Conservation (phyloP, 2,797 vertebrate species). For the Molossus alvarezi region DNA sequence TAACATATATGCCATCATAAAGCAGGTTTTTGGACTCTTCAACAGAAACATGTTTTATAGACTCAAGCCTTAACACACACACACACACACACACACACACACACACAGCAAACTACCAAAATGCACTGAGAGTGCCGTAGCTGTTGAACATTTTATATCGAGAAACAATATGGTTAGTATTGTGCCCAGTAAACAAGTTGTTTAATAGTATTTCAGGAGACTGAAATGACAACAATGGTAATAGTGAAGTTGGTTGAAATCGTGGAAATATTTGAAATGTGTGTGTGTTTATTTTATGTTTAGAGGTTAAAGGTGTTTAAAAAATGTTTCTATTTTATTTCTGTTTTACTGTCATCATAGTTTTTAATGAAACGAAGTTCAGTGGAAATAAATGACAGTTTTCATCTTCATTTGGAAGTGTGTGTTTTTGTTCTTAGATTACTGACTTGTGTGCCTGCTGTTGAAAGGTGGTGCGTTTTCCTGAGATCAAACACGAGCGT, state of each 20-base stretch:
- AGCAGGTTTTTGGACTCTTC: background rate
- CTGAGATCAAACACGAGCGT: conserved; percentile 23
- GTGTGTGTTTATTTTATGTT: conserved; percentile 65
- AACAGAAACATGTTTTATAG: conserved; percentile 56
- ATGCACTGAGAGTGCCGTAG: background rate
- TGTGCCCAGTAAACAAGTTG: conserved; percentile 14
- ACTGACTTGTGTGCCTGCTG: background rate
- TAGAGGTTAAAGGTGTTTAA: conserved; percentile 41
- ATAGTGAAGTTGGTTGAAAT: conserved; percentile 58
- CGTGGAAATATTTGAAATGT: conserved; percentile 37
- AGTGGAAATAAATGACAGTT: conserved; percentile 79
- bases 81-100: background rate
- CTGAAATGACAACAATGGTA: background rate
- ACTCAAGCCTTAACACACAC: conserved; percentile 40
- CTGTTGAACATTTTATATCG: conserved; percentile 10
- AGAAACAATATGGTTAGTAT: conserved; percentile 30
- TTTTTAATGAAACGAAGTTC: conserved; percentile 73
- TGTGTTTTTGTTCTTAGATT: conserved; percentile 58
- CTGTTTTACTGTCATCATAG: conserved; percentile 61
- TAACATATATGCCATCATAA: background rate
- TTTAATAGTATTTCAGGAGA: conserved; percentile 45
- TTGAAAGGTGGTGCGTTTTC: conserved; percentile 40
- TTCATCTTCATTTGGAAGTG: conserved; percentile 37
- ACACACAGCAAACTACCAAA: conserved; percentile 39
- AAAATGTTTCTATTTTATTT: conserved; percentile 69